Conservation (phyloP, 2,888 invertebrate species). For the Linnaemya tessellans region DNA sequence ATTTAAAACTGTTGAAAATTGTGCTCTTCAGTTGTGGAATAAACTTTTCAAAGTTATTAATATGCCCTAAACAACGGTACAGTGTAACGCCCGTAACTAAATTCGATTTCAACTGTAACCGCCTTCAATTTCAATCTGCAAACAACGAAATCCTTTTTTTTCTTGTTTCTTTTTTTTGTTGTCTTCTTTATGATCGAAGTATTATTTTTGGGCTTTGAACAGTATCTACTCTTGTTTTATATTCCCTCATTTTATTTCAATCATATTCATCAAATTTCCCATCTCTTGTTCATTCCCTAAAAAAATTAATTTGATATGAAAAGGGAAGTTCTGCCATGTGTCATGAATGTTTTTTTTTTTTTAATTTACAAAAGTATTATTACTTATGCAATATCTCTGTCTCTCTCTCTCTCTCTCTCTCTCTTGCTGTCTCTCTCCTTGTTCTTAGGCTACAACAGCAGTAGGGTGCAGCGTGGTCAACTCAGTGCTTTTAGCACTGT, state of each 20-base stretch:
- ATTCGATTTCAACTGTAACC: slow-evolving; percentile 78
- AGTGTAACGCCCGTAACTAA: slow-evolving; percentile 75
- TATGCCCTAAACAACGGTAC: slow-evolving; percentile 69
- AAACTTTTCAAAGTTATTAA: slow-evolving; percentile 68
- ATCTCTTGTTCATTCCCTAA: slow-evolving; percentile 19
- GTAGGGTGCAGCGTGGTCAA: too few relatives aligned
- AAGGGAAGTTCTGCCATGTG: slow-evolving; percentile 24
- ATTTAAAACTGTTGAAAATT: neutral
- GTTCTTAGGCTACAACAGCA: too few relatives aligned
- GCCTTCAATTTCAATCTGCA: slow-evolving; percentile 74
- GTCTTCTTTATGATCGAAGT: slow-evolving; percentile 1
- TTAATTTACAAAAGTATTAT: neutral
- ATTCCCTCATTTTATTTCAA: slow-evolving; percentile 60
- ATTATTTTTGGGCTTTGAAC: slow-evolving; percentile 5
- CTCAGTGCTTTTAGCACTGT: too few relatives aligned
- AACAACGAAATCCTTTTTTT: slow-evolving; percentile 44
- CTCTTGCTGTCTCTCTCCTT: too few relatives aligned
- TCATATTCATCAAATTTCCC: slow-evolving; percentile 57
- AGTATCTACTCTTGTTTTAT: slow-evolving; percentile 25
- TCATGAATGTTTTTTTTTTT: neutral
- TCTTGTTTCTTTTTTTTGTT: neutral
- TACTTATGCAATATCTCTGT: too few relatives aligned
- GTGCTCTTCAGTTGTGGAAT: slow-evolving; percentile 4
- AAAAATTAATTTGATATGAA: neutral
- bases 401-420: too few relatives aligned